Base-by-base conservation (phyloP, 1,140 invertebrate genomes). In the Scaptomyza pallida region DNA sequence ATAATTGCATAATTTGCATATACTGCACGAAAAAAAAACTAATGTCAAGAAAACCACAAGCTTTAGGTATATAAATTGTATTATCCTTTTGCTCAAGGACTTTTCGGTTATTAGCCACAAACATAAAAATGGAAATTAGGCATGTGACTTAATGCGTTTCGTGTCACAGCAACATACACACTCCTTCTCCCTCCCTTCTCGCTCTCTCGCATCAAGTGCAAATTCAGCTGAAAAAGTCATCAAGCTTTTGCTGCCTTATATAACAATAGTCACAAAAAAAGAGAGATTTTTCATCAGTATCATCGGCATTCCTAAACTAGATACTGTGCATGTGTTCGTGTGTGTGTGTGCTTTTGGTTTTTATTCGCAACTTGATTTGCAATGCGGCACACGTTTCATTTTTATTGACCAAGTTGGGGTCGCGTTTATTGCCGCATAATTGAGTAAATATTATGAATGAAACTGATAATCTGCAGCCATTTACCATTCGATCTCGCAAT, bases 391-490 rank as follows among this genome's bases (percentile, higher is more conserved):
- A 75, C 73, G 73, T 75, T 72, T 72, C 73, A 75, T 75, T 75
- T 75, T 75, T 75, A 72, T 75, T 75, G 73, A 75, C 69, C 48
- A 75, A 72, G 69, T 75, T 75, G 61, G 57, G 73, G 69, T 45
- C 69, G 73, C 73, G 73, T 75, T 75, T 75, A 75, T 75, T 75
- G 69, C 60, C 73, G 73, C 73, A 75, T 75, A 75, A 75, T 75
- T 75, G 73, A 75, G 73, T 75, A 75, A 72, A 75, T 72, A 75
- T 75, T 75, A 75, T 72, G 69, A 72, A 72, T 72, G 70, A 75
- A 67, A 70, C 69, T 67, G 73, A 75, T 75, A 75, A 75, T 75
- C 69, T 75, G 72, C 72, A 30, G 62, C 57, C 61, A 70, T 72
- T 75, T 75, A 75, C 62, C 69, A 75, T 75, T 75, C 64, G 69